Evolutionary conservation across 2,888 invertebrate species (phyloP), one percentile per base, ranked within the genome.

Genomic region (Stenchaetothrips biformis): DNA sequence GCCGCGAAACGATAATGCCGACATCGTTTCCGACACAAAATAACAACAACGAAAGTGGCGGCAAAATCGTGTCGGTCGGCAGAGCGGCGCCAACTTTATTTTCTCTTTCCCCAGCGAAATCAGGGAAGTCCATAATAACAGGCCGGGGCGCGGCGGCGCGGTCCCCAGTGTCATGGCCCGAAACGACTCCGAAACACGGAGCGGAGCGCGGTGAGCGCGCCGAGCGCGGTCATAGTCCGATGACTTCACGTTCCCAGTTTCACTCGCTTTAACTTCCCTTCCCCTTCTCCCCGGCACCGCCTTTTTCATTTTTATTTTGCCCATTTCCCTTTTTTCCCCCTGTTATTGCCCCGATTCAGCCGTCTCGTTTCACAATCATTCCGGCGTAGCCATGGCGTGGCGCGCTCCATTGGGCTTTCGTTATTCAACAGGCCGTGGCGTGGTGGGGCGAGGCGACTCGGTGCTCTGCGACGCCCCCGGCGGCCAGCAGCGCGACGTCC

Each of bases 381-480:
- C 67, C 67, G 25, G 67, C 37, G 37, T 7, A 8, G 67, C 53
- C 53, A 53, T 16, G 53, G 13, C 67, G n/a, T 67, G 53, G 11
- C 18, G 13, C 67, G 67, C n/a, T 67, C 67, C 67, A 67, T 21
- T 67, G 67, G 67, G 25, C 67, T 25, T 21, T 25, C 67, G 25
- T 74, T n/a, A 74, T 74, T 74, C 67, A 74, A 74, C 67, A 74
- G 67, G 67, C 67, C 67, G 25, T 1, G 53, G 13, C 53, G 53
- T 9, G 18, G 53, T 6, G 13, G 53, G 16, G 2, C 53, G 16
- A 7, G 53, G 13, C 53, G 16, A 2, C 53, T 4, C 53, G 4
- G 13, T 11, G 13, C 53, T 11, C 53, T 18, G 53, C 53, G 18
- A 1, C 53, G 53, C 16, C 53, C 53, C 53, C 53, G 53, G 53